These are phyloP conservation scores for Candidula unifasciata DNA, from an alignment of 2,888 invertebrate species.

Conservation along the genomic window DNA sequence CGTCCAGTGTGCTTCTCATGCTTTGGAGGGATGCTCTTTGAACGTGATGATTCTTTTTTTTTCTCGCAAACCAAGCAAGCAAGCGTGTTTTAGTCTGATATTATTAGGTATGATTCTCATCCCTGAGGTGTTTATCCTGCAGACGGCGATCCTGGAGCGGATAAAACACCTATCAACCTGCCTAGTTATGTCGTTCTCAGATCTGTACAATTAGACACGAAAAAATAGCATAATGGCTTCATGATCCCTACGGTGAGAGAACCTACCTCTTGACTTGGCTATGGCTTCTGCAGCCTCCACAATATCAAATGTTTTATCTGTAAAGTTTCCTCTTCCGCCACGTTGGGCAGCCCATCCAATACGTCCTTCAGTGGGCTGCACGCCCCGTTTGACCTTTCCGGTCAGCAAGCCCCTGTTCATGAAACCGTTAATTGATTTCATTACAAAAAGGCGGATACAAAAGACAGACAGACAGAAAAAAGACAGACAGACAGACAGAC, in stretches of 20 bases:
- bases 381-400: conserved; percentile 29
- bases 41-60: no score
- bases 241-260: not conserved
- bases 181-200: not conserved
- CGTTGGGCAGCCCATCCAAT: not conserved
- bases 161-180: not conserved
- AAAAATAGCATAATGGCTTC: not conserved
- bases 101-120: no score
- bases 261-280: conserved; percentile 22
- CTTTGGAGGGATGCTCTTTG: no score
- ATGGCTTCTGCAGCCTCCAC: conserved; percentile 11
- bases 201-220: not conserved
- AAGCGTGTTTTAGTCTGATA: no score
- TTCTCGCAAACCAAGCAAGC: no score
- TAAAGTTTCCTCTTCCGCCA: not conserved
- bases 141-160: no score
- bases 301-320: conserved; percentile 13
- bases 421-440: not conserved
- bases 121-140: no score
- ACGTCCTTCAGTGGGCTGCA: conserved; percentile 13
- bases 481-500: no score
- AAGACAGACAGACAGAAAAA: no score
- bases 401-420: conserved; percentile 27
- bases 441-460: no score
- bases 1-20: no score